Evolutionary conservation across 2,797 vertebrate genomes (phyloP).

Genomic region (Anisognathus igniventris): DNA sequence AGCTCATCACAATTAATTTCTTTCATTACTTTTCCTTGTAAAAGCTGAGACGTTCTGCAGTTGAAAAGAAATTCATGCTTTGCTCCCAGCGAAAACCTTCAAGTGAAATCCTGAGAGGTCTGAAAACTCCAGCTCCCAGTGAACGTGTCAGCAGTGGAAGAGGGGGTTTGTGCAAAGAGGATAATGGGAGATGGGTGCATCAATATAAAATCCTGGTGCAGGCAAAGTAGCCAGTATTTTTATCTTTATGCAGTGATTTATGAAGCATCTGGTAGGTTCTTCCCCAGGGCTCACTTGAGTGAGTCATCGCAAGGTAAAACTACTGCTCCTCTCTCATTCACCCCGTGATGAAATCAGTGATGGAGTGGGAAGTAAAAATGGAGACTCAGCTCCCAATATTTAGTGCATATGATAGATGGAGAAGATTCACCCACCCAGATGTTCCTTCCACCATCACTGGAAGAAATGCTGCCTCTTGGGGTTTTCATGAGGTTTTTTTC

Average conservation of each 20-base stretch:
- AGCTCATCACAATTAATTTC: conserved; percentile 26
- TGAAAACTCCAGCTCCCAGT: background rate
- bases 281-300: conserved; percentile 28
- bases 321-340: conserved; percentile 52
- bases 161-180: background rate
- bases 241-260: background rate
- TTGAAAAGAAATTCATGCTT: background rate
- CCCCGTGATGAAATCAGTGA: conserved; percentile 53
- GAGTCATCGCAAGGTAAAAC: conserved; percentile 38
- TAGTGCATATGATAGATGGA: background rate
- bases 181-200: background rate
- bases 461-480: background rate
- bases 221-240: conserved; percentile 19
- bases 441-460: background rate
- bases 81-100: background rate
- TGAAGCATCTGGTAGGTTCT: conserved; percentile 40
- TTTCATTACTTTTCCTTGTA: conserved; percentile 33
- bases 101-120: background rate
- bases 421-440: conserved; percentile 2
- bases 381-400: background rate
- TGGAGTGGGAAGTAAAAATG: conserved; percentile 32
- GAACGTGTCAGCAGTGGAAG: background rate
- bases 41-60: background rate
- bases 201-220: background rate
- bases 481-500: background rate